These are phyloP conservation scores for Apotomis turbidana DNA, from an alignment of 2,888 invertebrate species.

Conservation along the genomic window DNA sequence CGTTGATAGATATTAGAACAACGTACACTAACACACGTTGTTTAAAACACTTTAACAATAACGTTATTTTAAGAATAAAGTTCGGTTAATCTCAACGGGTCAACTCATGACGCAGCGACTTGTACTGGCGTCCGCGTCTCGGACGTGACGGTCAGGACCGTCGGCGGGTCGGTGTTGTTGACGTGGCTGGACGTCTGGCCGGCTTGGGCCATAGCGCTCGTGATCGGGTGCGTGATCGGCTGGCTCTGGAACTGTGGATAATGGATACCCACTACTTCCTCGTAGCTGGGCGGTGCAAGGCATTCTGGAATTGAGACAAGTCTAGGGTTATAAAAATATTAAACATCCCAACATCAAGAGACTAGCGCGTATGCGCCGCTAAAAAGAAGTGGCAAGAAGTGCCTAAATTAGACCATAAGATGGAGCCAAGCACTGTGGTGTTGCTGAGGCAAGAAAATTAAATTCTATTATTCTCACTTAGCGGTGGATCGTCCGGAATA, in stretches of 20 bases:
- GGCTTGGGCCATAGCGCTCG: conserved; percentile 64
- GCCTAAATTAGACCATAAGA: too few species aligned
- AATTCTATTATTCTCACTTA: too few species aligned
- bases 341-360: too few species aligned
- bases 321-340: neutral
- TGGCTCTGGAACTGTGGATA: conserved; percentile 67
- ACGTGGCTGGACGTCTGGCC: conserved; percentile 51
- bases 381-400: too few species aligned
- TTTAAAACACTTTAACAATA: neutral
- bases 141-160: conserved; percentile 55
- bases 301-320: conserved; percentile 66
- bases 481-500: too few species aligned
- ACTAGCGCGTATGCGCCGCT: too few species aligned
- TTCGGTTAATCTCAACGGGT: neutral
- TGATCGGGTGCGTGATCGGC: conserved; percentile 71
- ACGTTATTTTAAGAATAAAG: conserved; percentile 7
- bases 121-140: conserved; percentile 56
- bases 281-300: conserved; percentile 79
- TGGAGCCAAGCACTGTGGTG: too few species aligned
- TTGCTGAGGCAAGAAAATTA: too few species aligned
- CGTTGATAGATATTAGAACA: neutral
- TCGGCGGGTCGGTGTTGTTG: conserved; percentile 45
- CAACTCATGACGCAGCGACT: conserved; percentile 47
- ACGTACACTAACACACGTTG: neutral
- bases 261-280: conserved; percentile 76